Evolutionary conservation across 1,140 invertebrate genomes (phyloP).

Genomic region (Aphidius gifuensis): DNA sequence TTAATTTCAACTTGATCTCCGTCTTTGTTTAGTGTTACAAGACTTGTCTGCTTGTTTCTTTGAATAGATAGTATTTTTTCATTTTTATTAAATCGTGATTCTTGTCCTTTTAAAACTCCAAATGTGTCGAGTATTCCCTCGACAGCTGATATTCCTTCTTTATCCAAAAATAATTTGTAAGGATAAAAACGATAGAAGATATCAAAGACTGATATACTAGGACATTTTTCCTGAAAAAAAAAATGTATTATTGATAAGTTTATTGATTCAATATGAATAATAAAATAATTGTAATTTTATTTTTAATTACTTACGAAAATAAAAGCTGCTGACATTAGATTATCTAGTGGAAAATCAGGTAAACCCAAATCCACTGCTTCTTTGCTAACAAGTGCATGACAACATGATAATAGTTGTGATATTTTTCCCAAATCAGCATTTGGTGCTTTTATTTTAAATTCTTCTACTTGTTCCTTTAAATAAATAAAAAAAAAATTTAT

Average conservation of each 20-base stretch:
- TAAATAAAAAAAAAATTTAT: slow-evolving; percentile 14
- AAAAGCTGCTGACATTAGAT: slow-evolving; percentile 63
- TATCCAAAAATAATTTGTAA: slow-evolving; percentile 71
- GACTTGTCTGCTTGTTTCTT: slow-evolving; percentile 38
- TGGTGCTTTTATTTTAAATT: slow-evolving; percentile 58
- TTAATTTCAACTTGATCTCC: slow-evolving; percentile 46
- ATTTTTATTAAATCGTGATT: slow-evolving; percentile 25
- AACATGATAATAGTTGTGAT: slow-evolving; percentile 72
- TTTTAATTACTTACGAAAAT: slow-evolving; percentile 67
- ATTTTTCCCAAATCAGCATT: slow-evolving; percentile 59
- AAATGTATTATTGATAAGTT: slow-evolving; percentile 3
- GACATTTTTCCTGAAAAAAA: slow-evolving; percentile 65
- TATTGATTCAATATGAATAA: not conserved
- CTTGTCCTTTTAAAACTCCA: slow-evolving; percentile 46
- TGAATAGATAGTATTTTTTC: slow-evolving; percentile 41
- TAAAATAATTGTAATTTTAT: not conserved
- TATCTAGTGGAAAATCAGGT: slow-evolving; percentile 90
- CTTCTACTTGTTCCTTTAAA: slow-evolving; percentile 61
- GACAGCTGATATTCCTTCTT: slow-evolving; percentile 70
- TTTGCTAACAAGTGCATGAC: slow-evolving; percentile 70
- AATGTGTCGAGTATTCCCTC: slow-evolving; percentile 66
- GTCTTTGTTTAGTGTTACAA: slow-evolving; percentile 40
- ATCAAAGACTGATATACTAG: slow-evolving; percentile 63
- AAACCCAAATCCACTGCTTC: slow-evolving; percentile 68
- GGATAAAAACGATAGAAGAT: slow-evolving; percentile 80